Base-by-base conservation (phyloP, 2,888 invertebrate genomes). In the Drosophila nigricruria region DNA sequence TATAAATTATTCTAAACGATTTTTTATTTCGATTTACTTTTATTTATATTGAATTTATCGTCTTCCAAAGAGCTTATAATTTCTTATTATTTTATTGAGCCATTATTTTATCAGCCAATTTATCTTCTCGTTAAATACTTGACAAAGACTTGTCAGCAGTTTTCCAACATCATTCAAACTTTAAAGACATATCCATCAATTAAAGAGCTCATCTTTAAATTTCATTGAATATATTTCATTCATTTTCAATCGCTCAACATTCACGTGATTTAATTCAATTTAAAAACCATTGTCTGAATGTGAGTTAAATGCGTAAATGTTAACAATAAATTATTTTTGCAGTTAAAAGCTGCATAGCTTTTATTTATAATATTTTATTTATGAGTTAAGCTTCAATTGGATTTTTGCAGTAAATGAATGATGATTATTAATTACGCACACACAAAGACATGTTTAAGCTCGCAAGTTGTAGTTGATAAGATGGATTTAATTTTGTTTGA, bases 381-480 rank as follows among this genome's bases (percentile, higher is more conserved):
- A 58, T 58, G 45, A 47, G 36, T n/a, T 30, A n/a, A 43, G 14
- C 18, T 27, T 36, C 36, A 18, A 47, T 36, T 47, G 47, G n/a
- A 8, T 34, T 27, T 36, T 12, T 20, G 18, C 36, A 45, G 25
- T 20, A 27, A 58, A 36, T 58, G 45, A 47, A 47, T 20, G 52
- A 53, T 38, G 38, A 23, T 45, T 20, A 56, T 67, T 67, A 67
- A 40, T 67, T 34, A 16, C 38, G n/a, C 43, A 18, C 25, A 25
- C 25, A 14, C 18, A 10, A 16, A 25, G 45, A 38, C 16, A 10
- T 20, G 10, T 20, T 36, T 36, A 25, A 47, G 23, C 36, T 18
- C 25, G 0, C n/a, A 27, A 18, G 25, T 10, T 36, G 3, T 14
- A 9, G 34, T 18, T n/a, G 34, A 12, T 45, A 23, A 25, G n/a